phyloP scores from a whole-genome alignment of 2,888 invertebrate genomes.

The Apamea anceps region DNA sequence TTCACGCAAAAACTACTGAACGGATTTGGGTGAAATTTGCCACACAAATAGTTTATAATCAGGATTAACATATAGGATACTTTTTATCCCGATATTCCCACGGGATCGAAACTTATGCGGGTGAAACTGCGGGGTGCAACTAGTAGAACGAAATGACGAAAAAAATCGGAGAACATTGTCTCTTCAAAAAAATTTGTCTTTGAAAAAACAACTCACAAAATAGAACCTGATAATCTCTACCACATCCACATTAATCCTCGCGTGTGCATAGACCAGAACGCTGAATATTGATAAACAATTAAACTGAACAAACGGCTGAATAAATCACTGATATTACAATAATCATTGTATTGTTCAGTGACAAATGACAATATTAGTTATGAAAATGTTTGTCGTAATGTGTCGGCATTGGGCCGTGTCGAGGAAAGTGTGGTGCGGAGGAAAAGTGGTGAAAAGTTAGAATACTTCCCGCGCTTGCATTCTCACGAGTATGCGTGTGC shows the following conservation, averaged over 20 bases:
- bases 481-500: slow-evolving; percentile 66
- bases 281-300: slow-evolving; percentile 33
- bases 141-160: no score
- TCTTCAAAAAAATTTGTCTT: no score
- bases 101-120: no score
- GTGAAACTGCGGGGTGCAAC: no score
- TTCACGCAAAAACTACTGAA: no score
- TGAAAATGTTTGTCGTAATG: slow-evolving; percentile 59
- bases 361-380: slow-evolving; percentile 48
- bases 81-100: no score
- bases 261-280: not conserved
- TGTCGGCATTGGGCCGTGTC: slow-evolving; percentile 57
- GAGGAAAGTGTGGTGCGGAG: slow-evolving; percentile 76
- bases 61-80: no score
- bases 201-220: not conserved
- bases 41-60: no score
- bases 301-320: slow-evolving; percentile 29
- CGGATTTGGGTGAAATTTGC: no score
- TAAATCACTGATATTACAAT: slow-evolving; percentile 40
- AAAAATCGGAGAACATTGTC: no score
- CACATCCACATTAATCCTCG: not conserved
- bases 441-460: slow-evolving; percentile 83
- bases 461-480: slow-evolving; percentile 76
- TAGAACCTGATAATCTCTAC: slow-evolving; percentile 1
- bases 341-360: slow-evolving; percentile 21